These are phyloP conservation scores for Dasypogon diadema DNA, from an alignment of 2,888 invertebrate genomes.

Conservation along the genomic window DNA sequence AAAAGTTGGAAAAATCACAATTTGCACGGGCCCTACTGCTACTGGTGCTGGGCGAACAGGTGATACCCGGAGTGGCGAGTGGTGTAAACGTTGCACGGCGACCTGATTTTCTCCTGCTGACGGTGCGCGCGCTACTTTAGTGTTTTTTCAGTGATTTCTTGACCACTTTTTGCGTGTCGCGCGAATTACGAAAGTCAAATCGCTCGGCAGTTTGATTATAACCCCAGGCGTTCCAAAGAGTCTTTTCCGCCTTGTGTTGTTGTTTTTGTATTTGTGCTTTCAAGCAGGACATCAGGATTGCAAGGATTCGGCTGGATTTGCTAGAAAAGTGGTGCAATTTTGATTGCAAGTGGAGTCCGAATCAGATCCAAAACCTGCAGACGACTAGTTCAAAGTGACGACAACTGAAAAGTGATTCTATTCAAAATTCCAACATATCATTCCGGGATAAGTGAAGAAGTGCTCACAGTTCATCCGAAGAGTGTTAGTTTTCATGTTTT, in stretches of 20 bases:
- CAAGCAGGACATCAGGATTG: not conserved
- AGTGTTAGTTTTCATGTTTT: slow-evolving; percentile 9
- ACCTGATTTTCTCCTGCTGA: slow-evolving; percentile 52
- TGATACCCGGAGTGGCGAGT: slow-evolving; percentile 18
- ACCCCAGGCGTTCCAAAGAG: too few species aligned
- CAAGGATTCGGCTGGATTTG: not conserved
- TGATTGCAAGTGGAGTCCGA: not conserved
- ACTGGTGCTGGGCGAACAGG: slow-evolving; percentile 6
- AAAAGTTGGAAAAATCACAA: not conserved
- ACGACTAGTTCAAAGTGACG: not conserved
- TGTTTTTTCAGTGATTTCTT: slow-evolving; percentile 4
- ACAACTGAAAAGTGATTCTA: not conserved
- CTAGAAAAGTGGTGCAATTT: not conserved
- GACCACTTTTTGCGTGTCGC: slow-evolving; percentile 31
- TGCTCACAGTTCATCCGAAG: not conserved
- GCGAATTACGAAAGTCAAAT: slow-evolving; percentile 16
- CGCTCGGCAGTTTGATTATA: not conserved
- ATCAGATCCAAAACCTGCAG: not conserved
- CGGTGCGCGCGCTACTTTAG: slow-evolving; percentile 50
- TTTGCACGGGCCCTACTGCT: slow-evolving; percentile 7
- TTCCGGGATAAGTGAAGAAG: not conserved
- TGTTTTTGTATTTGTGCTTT: not conserved
- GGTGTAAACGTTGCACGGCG: slow-evolving; percentile 40
- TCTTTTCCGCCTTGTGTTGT: not conserved
- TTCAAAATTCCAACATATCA: slow-evolving; percentile 11